Evolutionary conservation across 2,888 invertebrate species (phyloP), one percentile per base, ranked within the genome.

Genomic region (Hyles lineata): DNA sequence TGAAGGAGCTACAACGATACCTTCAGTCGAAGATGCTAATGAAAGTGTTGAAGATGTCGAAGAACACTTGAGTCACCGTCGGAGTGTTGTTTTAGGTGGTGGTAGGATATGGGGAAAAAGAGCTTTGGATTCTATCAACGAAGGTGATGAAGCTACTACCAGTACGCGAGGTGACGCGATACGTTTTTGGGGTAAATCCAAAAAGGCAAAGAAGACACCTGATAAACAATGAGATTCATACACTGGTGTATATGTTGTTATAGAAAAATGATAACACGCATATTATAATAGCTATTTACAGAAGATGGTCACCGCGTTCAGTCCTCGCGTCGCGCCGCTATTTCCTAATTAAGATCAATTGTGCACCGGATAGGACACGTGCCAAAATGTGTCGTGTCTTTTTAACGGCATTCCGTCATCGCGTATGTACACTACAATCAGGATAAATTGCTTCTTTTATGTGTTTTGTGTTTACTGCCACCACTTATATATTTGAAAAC

Each of bases 311-410:
- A 80, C 73, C 80, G 80, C 79, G 76, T 74, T 50, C 83, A 84
- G 83, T 84, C 83, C 84, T 83, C 86, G 86, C 83, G 80, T 85
- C 86, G 86, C 88, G 84, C 89, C 84, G 92, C 90, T 86, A 91
- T 92, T 94, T 94, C 94, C 94, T 94, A 93, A 94, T 94, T 94
- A 94, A 90, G 89, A 82, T 82, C 94, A 94, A 94, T 94, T 94
- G 93, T 87, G 78, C 85, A 92, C 92, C 93, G 94, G 93, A 93
- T 89, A 90, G 89, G 87, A 89, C 94, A 93, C 94, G 94, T 92
- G 94, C 93, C 93, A 92, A 94, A 94, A 93, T 90, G 87, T 90
- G 85, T 87, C 85, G 87, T 86, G 85, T 90, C 89, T 91, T 89
- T 89, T 87, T 87, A 87, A 85, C 83, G 85, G 76, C 83, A 86